These are phyloP conservation scores for Steinernema carpocapsae DNA, from an alignment of 2,888 invertebrate species.

Conservation along the genomic window DNA sequence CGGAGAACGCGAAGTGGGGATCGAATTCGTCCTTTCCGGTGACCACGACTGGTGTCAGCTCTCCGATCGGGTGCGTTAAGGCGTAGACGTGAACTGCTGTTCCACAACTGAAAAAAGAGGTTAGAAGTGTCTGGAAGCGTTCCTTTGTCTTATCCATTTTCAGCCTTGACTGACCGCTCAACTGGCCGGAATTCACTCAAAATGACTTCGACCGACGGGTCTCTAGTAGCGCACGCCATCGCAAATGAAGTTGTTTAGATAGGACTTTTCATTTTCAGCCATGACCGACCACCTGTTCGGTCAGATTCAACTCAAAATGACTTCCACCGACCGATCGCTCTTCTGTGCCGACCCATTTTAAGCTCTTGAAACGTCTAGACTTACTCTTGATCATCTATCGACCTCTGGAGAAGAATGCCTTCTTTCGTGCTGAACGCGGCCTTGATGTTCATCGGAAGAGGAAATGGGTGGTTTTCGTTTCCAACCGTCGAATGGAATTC, in stretches of 20 bases:
- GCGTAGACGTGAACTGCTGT: constrained; percentile 1
- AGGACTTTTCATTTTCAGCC: too few relatives aligned
- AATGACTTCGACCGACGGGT: too few relatives aligned
- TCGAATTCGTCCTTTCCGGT: background rate
- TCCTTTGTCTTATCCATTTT: too few relatives aligned
- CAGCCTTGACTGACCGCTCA: too few relatives aligned
- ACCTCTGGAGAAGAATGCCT: constrained; percentile 16
- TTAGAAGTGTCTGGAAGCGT: too few relatives aligned
- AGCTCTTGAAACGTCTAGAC: constrained; percentile 15
- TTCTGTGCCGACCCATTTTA: too few relatives aligned
- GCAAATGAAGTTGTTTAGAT: too few relatives aligned
- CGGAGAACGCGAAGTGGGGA: constrained; percentile 19
- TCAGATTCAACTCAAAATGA: too few relatives aligned
- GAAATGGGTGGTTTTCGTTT: constrained; percentile 26
- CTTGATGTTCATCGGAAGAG: background rate
- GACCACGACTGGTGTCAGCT: constrained; percentile 18
- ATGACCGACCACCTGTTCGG: too few relatives aligned
- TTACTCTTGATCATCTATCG: background rate
- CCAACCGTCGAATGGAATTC: constrained; percentile 11
- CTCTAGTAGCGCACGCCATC: too few relatives aligned
- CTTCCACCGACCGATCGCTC: too few relatives aligned
- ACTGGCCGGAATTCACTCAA: too few relatives aligned
- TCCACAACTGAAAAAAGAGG: background rate
- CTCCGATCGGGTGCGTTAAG: constrained; percentile 31
- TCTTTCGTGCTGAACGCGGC: constrained; percentile 28